These are phyloP conservation scores for Hemitrygon akajei DNA, from an alignment of 2,797 vertebrate species.

Conservation along the genomic window DNA sequence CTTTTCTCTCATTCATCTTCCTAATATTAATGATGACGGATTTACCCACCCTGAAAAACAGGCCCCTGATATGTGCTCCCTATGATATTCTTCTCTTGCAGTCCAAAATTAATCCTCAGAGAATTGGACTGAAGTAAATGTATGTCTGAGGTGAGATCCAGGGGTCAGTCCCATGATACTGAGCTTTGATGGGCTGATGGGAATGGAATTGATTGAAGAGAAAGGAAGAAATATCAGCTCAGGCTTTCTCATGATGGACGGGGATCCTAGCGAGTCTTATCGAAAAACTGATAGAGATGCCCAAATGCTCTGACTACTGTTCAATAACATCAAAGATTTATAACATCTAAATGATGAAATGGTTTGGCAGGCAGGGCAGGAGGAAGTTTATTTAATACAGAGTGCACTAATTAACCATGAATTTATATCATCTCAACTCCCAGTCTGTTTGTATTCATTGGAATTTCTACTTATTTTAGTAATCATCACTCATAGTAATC, in stretches of 20 bases:
- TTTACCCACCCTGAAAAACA: not conserved
- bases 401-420: conserved; percentile 41
- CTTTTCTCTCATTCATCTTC: conserved; percentile 30
- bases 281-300: conserved; percentile 50
- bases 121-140: not conserved
- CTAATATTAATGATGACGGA: conserved; percentile 13
- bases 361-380: conserved; percentile 38
- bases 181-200: not conserved
- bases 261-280: conserved; percentile 33
- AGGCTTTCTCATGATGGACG: conserved; percentile 49
- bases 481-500: not conserved
- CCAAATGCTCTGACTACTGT: conserved; percentile 46
- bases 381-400: conserved; percentile 47
- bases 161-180: not conserved
- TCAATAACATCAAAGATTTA: conserved; percentile 56
- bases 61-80: not conserved
- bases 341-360: conserved; percentile 44
- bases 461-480: not conserved
- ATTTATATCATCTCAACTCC: conserved; percentile 40
- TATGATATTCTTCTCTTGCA: not conserved
- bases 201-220: conserved; percentile 44
- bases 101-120: not conserved
- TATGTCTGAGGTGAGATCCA: not conserved
- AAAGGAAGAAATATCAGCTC: conserved; percentile 42
- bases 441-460: not conserved